Evolutionary conservation across 2,888 invertebrate species (phyloP), one percentile per base, ranked within the genome.

Genomic region (Lasius fuliginosus): DNA sequence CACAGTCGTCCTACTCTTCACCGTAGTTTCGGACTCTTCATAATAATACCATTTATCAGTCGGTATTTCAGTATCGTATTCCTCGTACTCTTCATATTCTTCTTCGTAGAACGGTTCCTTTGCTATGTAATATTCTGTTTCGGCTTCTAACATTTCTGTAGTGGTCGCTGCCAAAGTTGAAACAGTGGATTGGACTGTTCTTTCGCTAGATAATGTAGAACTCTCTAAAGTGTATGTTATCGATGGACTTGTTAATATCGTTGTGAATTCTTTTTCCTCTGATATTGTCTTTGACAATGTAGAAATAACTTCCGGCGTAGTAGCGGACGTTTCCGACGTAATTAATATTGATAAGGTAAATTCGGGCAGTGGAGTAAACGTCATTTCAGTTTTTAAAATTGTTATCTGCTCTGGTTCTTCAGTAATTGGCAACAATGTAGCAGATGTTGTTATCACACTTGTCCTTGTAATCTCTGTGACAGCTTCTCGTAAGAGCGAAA

Each of bases 1-100:
- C 3, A 23, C 5, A n/a, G 40, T 30, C n/a, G n/a, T 65, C 23
- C 15, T 30, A 23, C 12, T 12, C 33, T 60, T 46, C 33, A 33
- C 40, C 27, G 12, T 82, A 36, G 36, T 53, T 15, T 33, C 58
- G 18, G 65, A 82, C n/a, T 85, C 86, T 30, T 84, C 84, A 9
- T 88, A 87, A 11, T 87, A 56, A 0, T 42, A 33, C 69, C 74
- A 87, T 11, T 3, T 11, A 3, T 36, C 46, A 15, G 85, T 81
- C 1, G 73, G 11, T 12, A 68, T 68, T 40, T 75, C 75, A 5
- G 67, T 69, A 30, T 76, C 81, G 6, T 75, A 82, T 30, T 42
- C 73, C 40, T 81, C 60, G 8, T 56, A 76, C 5, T 81, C 58
- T 69, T 77, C 74, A 73, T 85, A 85, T 11, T 67, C 69, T 4